Conservation (phyloP, 1,140 invertebrate species). For the Phthorimaea operculella region DNA sequence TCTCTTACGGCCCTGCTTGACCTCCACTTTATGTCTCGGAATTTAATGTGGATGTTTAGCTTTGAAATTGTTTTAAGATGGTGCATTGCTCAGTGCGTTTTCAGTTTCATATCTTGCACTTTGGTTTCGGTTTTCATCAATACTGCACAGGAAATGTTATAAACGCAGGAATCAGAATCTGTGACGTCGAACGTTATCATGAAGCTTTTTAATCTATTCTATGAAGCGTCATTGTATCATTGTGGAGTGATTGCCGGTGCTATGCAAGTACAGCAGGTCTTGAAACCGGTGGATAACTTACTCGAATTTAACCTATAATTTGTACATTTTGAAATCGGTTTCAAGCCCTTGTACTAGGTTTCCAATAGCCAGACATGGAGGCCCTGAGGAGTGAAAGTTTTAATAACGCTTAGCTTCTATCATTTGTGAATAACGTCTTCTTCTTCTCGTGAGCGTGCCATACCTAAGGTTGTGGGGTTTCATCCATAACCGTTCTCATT, state of each 20-base stretch:
- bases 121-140: too few species aligned
- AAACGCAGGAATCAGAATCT: slow-evolving; percentile 1
- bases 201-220: neutral
- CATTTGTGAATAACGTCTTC: slow-evolving; percentile 31
- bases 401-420: slow-evolving; percentile 36
- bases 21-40: too few species aligned
- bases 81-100: too few species aligned
- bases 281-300: neutral
- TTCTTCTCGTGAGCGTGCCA: slow-evolving; percentile 54
- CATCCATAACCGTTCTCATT: neutral
- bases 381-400: slow-evolving; percentile 22
- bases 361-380: slow-evolving; percentile 7
- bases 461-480: slow-evolving; percentile 32
- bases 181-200: neutral
- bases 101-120: too few species aligned
- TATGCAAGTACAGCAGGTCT: neutral
- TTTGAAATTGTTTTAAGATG: too few species aligned
- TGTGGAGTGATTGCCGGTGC: slow-evolving; percentile 11
- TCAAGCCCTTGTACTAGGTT: neutral
- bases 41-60: too few species aligned
- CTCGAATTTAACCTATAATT: neutral
- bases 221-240: slow-evolving; percentile 15
- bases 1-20: too few species aligned
- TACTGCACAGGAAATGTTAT: neutral
- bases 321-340: too few species aligned